Evolutionary conservation across 2,888 invertebrate genomes (phyloP), one percentile per base, ranked within the genome.

Genomic region (Lutraria lutraria): DNA sequence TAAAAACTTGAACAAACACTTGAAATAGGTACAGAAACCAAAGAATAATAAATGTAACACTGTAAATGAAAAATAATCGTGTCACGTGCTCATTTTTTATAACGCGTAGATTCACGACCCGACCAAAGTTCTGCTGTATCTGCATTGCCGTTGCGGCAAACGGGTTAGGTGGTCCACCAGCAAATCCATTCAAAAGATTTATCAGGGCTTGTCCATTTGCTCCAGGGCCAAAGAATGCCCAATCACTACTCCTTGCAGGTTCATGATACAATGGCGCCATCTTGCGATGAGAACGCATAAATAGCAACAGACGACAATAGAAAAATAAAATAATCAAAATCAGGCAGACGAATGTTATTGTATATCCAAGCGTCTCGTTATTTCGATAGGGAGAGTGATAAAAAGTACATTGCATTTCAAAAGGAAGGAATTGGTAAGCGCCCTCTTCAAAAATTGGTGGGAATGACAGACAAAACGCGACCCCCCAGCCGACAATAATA

Each of bases 181-280:
- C 94, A 85, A 95, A 95, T 0, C 95, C 95, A 88, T 95, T 95
- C 53, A 95, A 88, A 92, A 95, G 94, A 89, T 95, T 95, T 25
- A 95, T 93, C 56, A 95, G 91, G 0, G 95, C 94, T 83, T 95
- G 95, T 13, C 95, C 95, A 85, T 95, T 95, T 12, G 95, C 95
- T 31, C 95, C 95, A 0, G 95, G 95, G 0, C 96, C 96, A 53
- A 95, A 93, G 90, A 96, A 96, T 1, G 95, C 94, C 96, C 96
- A 96, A 90, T 95, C 95, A 86, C 92, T 90, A 88, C 96, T 96
- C 12, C 94, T 91, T 0, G 96, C 95, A 12, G 96, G 95, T 53
- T 94, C 93, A 85, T 95, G 94, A 81, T 93, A 92, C 10, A 95
- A 88, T 2, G 96, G 96, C 52, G 95, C 91, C 95, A 96, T 95